phyloP scores from a whole-genome alignment of 2,888 invertebrate species.

The Caradrina clavipalpis region DNA sequence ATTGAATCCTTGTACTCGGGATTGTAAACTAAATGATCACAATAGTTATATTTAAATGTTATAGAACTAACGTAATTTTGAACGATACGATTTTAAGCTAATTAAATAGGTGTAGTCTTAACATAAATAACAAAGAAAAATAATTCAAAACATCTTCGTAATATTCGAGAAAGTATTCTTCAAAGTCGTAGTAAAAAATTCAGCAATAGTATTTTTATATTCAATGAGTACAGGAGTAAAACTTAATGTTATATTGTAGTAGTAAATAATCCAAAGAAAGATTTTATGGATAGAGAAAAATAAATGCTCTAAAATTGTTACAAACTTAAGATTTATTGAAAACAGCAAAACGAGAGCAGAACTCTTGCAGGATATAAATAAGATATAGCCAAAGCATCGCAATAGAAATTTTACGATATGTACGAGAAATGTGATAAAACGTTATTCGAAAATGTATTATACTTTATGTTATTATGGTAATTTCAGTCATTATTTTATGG shows the following conservation, averaged over 20 bases:
- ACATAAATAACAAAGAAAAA: constrained; percentile 32
- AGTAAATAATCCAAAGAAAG: constrained; percentile 61
- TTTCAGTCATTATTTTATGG: constrained; percentile 84
- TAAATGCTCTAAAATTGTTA: constrained; percentile 53
- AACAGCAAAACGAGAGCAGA: constrained; percentile 48
- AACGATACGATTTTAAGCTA: constrained; percentile 18
- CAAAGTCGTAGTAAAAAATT: constrained; percentile 31
- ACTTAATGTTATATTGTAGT: constrained; percentile 41
- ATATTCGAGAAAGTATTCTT: constrained; percentile 14
- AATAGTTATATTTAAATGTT: constrained; percentile 32
- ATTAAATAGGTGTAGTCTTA: constrained; percentile 20
- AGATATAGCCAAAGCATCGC: constrained; percentile 71
- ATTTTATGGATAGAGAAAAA: constrained; percentile 50
- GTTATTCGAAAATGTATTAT: constrained; percentile 71
- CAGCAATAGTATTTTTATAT: constrained; percentile 16
- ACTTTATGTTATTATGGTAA: constrained; percentile 70
- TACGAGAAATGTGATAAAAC: constrained; percentile 76
- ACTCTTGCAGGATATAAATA: constrained; percentile 64
- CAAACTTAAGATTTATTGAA: constrained; percentile 55
- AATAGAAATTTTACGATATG: constrained; percentile 74
- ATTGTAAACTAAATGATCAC: constrained; percentile 24
- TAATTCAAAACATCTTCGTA: neutral
- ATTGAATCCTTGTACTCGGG: constrained; percentile 47
- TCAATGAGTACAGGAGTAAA: constrained; percentile 48
- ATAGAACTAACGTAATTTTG: constrained; percentile 25